These are phyloP conservation scores for Pararge aegeria DNA, from an alignment of 1,140 invertebrate species.

Conservation along the genomic window DNA sequence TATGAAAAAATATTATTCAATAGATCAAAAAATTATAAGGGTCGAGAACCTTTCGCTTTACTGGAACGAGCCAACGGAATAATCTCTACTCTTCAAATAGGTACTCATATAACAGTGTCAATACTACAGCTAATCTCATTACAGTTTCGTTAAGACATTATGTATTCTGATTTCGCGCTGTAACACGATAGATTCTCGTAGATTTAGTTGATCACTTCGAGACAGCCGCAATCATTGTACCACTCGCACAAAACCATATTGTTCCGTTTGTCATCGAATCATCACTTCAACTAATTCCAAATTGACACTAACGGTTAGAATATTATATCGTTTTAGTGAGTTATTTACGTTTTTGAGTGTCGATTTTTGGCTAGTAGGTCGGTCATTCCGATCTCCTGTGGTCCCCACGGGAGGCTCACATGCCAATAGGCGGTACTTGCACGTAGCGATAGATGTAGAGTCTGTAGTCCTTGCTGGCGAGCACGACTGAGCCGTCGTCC, in stretches of 20 bases:
- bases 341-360: conserved; percentile 47
- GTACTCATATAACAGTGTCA: conserved; percentile 78
- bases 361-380: conserved; percentile 55
- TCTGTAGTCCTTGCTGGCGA: conserved; percentile 99
- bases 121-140: conserved; percentile 79
- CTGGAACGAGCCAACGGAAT: conserved; percentile 67
- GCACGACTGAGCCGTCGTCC: conserved; percentile 99
- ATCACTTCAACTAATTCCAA: conserved; percentile 61
- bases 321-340: conserved; percentile 38
- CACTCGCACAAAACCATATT: conserved; percentile 58
- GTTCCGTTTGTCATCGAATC: conserved; percentile 46
- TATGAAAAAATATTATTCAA: conserved; percentile 80
- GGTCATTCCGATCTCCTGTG: conserved; percentile 67
- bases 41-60: conserved; percentile 71
- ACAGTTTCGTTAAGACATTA: conserved; percentile 73
- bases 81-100: conserved; percentile 72
- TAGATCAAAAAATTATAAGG: conserved; percentile 78
- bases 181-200: conserved; percentile 50
- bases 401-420: conserved; percentile 81
- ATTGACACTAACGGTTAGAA: conserved; percentile 67
- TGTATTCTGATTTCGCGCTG: conserved; percentile 63
- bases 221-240: conserved; percentile 56
- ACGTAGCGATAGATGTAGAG: conserved; percentile 99
- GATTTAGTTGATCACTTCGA: conserved; percentile 66
- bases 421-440: conserved; percentile 91